Evolutionary conservation across 2,888 invertebrate species (phyloP), one percentile per base, ranked within the genome.

Genomic region (Caenorhabditis sp.): DNA sequence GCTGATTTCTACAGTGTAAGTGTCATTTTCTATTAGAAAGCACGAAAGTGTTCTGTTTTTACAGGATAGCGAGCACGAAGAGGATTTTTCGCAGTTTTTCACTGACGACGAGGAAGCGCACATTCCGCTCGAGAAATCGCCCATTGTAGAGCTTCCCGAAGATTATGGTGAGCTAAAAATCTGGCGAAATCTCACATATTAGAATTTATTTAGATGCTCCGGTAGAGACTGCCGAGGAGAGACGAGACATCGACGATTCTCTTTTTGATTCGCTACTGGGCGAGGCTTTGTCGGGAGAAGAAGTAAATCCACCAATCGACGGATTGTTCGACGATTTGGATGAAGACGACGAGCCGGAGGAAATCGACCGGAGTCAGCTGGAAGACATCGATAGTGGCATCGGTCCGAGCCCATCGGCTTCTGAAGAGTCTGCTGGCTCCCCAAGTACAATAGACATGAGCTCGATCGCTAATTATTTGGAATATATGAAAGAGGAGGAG

Each of bases 1-100:
- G n/a, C n/a, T 8, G 71, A 71, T 48, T 71, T 62, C 22, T 62
- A 56, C 24, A 17, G 52, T 26, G 73, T 73, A 13, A 50, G 56
- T 56, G 17, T 55, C 37, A 20, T 7, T 35, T 35, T 35, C 4
- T 7, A 35, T 13, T 13, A 35, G 13, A 37, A 17, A 17, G 4
- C 7, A 7, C 0, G 24, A 46, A 20, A 24, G 11, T n/a, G n/a
- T n/a, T n/a, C n/a, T n/a, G n/a, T 35, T n/a, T 22, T 58, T 46
- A 24, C 39, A 73, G 63, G 63, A 63, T 22, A 35, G 41, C 17
- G 63, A 72, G 4, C 17, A n/a, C 1, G 35, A 63, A 20, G 63
- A 50, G n/a, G 58, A 72, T 17, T 56, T 63, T 20, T 58, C 59
- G 6, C n/a, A 43, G 6, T 58, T 50, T 66, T 41, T 46, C 39